Conservation (phyloP, 2,888 invertebrate genomes). For the Pristionchus arcanus region DNA sequence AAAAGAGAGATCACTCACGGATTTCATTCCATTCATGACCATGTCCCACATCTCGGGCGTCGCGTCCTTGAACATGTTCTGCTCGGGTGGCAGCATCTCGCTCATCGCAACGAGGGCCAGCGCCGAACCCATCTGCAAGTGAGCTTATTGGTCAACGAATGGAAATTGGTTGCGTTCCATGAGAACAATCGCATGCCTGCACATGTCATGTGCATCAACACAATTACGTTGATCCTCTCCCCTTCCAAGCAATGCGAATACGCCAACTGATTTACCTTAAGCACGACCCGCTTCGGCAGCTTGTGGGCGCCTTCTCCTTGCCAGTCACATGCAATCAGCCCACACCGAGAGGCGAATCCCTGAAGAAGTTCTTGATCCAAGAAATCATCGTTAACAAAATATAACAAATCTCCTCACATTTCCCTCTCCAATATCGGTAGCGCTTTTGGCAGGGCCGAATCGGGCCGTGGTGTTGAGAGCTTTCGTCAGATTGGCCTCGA, state of each 20-base stretch:
- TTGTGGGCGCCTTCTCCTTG: background rate
- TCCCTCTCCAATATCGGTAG: constrained; percentile 20
- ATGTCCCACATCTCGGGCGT: constrained; percentile 22
- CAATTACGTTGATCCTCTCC: no score
- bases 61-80: constrained; percentile 35
- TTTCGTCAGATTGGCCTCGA: constrained; percentile 20
- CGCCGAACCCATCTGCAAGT: background rate
- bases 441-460: background rate
- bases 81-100: background rate
- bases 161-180: background rate
- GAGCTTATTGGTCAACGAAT: no score
- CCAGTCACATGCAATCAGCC: background rate
- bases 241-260: no score
- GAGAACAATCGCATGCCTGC: background rate
- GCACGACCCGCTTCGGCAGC: constrained; percentile 23
- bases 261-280: background rate
- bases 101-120: background rate
- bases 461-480: background rate
- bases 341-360: constrained; percentile 23
- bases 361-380: background rate
- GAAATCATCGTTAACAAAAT: no score
- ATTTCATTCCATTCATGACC: background rate
- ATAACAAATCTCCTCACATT: background rate
- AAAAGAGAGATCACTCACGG: background rate
- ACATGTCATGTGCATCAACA: no score